phyloP scores from a whole-genome alignment of 2,113 vertebrate species.

The Colius striatus region DNA sequence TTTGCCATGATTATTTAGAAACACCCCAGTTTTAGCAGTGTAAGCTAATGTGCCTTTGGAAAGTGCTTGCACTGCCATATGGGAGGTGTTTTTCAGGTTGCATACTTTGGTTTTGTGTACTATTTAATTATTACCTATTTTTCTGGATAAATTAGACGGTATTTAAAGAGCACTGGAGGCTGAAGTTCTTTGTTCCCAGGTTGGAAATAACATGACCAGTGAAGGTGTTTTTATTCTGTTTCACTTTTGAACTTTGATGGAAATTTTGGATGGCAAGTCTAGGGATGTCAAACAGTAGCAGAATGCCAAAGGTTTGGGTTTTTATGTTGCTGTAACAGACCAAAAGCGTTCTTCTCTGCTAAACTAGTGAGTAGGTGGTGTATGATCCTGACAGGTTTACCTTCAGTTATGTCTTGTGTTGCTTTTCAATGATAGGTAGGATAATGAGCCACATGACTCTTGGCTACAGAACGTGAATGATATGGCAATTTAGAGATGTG shows the following conservation, averaged over 20 bases:
- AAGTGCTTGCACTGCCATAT: neutral
- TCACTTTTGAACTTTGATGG: neutral
- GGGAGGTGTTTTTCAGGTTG: conserved; percentile 32
- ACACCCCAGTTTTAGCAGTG: neutral
- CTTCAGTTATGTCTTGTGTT: neutral
- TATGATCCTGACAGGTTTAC: neutral
- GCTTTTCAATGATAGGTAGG: neutral
- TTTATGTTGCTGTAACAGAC: neutral
- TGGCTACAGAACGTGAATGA: neutral
- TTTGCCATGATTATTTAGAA: neutral
- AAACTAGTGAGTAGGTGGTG: neutral
- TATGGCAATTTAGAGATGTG: neutral
- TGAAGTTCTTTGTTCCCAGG: conserved; percentile 29
- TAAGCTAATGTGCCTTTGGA: neutral
- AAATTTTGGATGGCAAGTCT: neutral
- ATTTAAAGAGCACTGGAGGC: neutral
- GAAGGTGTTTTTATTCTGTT: neutral
- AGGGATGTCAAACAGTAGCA: neutral
- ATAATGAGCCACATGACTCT: neutral
- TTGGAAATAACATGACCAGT: neutral
- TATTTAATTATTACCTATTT: conserved; percentile 11
- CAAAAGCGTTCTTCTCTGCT: neutral
- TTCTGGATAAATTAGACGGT: conserved; percentile 26
- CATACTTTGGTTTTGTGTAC: neutral
- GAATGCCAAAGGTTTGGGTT: neutral